Conservation (phyloP, 2,888 invertebrate species). For the Argynnis bischoffii region DNA sequence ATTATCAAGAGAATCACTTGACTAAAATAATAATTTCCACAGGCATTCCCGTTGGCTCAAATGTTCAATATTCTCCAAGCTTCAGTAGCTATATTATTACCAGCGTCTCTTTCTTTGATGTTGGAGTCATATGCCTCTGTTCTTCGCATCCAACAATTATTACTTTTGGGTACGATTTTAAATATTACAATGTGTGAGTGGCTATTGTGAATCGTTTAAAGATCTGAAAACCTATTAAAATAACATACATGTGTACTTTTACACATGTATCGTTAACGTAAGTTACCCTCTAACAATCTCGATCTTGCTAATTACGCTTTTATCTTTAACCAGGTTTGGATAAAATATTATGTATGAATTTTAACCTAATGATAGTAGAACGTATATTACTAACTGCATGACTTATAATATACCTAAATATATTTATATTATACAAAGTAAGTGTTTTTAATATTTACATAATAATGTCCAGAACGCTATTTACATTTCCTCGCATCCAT, state of each 20-base stretch:
- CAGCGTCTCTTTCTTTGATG: constrained; percentile 73
- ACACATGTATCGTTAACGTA: constrained; percentile 5
- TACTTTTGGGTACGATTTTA: constrained; percentile 80
- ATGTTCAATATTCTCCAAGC: constrained; percentile 88
- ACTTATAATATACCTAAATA: too few relatives aligned
- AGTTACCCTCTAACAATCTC: constrained; percentile 7
- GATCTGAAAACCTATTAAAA: constrained; percentile 6
- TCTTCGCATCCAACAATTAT: constrained; percentile 79
- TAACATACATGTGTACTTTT: constrained; percentile 14
- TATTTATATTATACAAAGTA: too few relatives aligned
- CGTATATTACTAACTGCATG: too few relatives aligned
- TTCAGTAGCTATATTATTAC: constrained; percentile 81
- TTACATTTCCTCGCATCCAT: too few relatives aligned
- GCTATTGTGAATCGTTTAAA: constrained; percentile 43
- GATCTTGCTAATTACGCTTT: constrained; percentile 13
- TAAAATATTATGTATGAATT: constrained; percentile 3
- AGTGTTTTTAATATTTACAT: too few relatives aligned
- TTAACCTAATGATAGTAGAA: constrained; percentile 8
- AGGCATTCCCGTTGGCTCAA: constrained; percentile 88
- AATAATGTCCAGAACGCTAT: too few relatives aligned
- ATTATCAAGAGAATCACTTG: constrained; percentile 19
- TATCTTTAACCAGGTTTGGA: constrained; percentile 2
- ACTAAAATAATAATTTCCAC: constrained; percentile 52
- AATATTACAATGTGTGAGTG: constrained; percentile 46
- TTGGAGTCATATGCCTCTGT: constrained; percentile 84